Conservation (phyloP, 2,113 vertebrate genomes). For the Corvus moneduloides region DNA sequence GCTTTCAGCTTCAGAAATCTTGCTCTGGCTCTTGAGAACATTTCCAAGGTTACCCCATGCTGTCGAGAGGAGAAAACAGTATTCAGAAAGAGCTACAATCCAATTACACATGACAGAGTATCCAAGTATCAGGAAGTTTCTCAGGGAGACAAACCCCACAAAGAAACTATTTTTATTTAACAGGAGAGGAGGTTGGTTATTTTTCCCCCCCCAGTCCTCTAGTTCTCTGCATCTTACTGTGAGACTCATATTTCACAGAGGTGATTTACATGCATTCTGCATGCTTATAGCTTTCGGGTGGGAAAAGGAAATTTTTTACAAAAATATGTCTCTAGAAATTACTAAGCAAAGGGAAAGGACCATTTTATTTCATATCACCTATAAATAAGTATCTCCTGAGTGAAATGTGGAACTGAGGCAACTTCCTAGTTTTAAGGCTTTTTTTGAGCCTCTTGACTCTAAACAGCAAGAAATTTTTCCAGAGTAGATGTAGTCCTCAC, state of each 20-base stretch:
- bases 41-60: slow-evolving; percentile 99
- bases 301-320: not conserved
- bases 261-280: not conserved
- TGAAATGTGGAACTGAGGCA: not conserved
- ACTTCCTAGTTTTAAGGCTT: not conserved
- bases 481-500: not conserved
- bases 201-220: not conserved
- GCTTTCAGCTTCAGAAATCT: slow-evolving; percentile 92
- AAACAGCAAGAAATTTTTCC: slow-evolving; percentile 4
- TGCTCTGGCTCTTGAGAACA: slow-evolving; percentile 97
- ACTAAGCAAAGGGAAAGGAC: not conserved
- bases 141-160: slow-evolving; percentile 29
- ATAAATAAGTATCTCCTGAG: not conserved
- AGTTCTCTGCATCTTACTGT: slow-evolving; percentile 15
- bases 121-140: slow-evolving; percentile 35
- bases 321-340: not conserved
- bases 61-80: slow-evolving; percentile 76
- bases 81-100: slow-evolving; percentile 63
- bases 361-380: not conserved
- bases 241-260: not conserved
- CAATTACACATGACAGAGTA: slow-evolving; percentile 54
- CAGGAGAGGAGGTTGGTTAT: not conserved
- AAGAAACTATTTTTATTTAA: slow-evolving; percentile 12
- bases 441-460: not conserved
- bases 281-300: not conserved